Percentiles rank a stretch among this genome's conserved stretches.
These are phyloP conservation scores for Lysandra bellargus DNA, from an alignment of 2,888 invertebrate species.

Conservation along the genomic window DNA sequence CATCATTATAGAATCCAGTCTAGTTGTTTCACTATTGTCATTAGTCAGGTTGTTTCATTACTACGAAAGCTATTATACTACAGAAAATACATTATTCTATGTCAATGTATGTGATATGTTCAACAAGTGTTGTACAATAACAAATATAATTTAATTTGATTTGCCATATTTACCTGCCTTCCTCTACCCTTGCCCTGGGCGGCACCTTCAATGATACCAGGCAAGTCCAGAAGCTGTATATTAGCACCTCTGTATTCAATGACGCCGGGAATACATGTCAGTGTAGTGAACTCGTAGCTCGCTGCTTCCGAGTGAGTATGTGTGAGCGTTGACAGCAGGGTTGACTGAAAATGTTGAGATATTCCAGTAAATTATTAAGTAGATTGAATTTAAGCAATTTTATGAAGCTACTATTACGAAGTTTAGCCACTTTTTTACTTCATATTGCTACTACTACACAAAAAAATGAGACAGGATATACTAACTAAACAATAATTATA, in stretches of 20 bases:
- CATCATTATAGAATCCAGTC: too few species aligned
- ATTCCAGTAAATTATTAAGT: not conserved
- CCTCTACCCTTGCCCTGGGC: slow-evolving; percentile 96
- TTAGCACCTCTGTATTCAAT: slow-evolving; percentile 99
- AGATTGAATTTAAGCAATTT: too few species aligned
- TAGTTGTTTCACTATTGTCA: too few species aligned
- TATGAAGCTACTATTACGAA: too few species aligned
- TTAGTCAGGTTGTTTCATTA: too few species aligned
- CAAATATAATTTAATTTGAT: not conserved
- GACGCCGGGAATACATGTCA: slow-evolving; percentile 99
- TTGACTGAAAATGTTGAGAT: slow-evolving; percentile 83
- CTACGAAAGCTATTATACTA: too few species aligned
- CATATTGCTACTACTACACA: too few species aligned
- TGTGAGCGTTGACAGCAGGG: slow-evolving; percentile 95
- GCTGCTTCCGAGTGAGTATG: slow-evolving; percentile 98
- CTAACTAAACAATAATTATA: too few species aligned
- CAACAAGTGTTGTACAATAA: not conserved
- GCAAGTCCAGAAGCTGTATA: slow-evolving; percentile 98
- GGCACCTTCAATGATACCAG: slow-evolving; percentile 99
- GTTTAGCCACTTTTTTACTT: too few species aligned
- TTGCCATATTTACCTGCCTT: slow-evolving; percentile 81
- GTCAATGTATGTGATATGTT: too few species aligned
- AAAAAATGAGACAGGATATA: too few species aligned
- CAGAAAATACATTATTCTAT: too few species aligned
- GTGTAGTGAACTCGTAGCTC: slow-evolving; percentile 98